phyloP scores from a whole-genome alignment of 1,140 invertebrate species.

The Anadara kagoshimensis region DNA sequence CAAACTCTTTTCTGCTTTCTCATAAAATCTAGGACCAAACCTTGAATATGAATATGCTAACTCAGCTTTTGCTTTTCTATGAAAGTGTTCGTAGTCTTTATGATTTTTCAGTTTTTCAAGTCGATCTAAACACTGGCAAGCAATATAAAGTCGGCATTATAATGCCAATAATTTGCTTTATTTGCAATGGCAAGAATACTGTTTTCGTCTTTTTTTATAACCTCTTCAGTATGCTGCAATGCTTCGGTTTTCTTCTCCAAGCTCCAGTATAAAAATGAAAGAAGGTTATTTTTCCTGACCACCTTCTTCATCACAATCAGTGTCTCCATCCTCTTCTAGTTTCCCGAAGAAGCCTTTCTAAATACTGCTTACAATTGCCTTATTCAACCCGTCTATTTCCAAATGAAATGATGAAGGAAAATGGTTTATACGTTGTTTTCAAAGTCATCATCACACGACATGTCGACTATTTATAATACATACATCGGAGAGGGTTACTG shows the following conservation, averaged over 20 bases:
- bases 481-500: too few species aligned
- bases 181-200: not conserved
- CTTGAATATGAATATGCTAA: conserved; percentile 2
- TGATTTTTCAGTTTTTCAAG: not conserved
- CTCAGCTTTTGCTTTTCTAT: not conserved
- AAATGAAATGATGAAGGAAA: too few species aligned
- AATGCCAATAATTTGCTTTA: not conserved
- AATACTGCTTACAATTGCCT: too few species aligned
- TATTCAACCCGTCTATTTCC: too few species aligned
- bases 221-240: not conserved
- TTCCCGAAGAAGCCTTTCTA: too few species aligned
- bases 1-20: not conserved
- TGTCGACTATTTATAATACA: too few species aligned
- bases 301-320: not conserved
- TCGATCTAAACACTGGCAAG: not conserved
- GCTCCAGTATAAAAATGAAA: not conserved
- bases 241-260: not conserved
- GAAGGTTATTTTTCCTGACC: not conserved
- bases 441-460: too few species aligned
- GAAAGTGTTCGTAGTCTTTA: not conserved
- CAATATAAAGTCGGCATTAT: not conserved
- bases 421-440: too few species aligned
- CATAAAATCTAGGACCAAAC: not conserved
- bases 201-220: not conserved
- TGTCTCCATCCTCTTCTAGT: too few species aligned